These are phyloP conservation scores for Calliopsis andreniformis DNA, from an alignment of 1,140 invertebrate genomes.

Conservation along the genomic window DNA sequence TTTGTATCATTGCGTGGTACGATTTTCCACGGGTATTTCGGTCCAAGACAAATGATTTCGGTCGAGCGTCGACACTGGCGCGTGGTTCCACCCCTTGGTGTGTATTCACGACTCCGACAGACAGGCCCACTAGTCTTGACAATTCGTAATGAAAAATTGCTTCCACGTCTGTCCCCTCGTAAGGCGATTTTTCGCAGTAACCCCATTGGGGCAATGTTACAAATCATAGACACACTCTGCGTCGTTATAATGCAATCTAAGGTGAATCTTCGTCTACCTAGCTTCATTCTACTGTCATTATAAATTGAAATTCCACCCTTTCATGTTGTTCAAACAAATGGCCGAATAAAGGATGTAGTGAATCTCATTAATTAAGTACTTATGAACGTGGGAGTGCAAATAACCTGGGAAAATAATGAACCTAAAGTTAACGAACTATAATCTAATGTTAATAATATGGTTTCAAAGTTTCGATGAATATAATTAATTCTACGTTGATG, in stretches of 20 bases:
- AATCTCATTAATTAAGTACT: no score
- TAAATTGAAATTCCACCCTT: no score
- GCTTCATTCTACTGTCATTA: no score
- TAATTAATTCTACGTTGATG: no score
- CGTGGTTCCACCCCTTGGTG: not conserved
- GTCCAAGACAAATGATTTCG: not conserved
- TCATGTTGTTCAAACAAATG: no score
- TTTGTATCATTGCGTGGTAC: slow-evolving; percentile 6
- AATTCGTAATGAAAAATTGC: slow-evolving; percentile 25
- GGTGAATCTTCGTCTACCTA: no score
- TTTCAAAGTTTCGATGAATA: no score
- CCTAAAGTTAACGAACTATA: no score
- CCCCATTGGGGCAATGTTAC: not conserved
- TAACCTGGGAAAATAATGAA: no score
- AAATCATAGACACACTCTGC: not conserved
- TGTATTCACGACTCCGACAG: slow-evolving; percentile 18
- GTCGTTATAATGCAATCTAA: not conserved
- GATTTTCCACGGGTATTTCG: not conserved
- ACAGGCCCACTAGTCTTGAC: not conserved
- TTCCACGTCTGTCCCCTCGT: not conserved
- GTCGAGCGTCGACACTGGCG: not conserved
- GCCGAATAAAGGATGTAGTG: no score
- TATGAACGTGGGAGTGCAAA: no score
- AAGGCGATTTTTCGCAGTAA: slow-evolving; percentile 3
- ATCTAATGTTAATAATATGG: no score